Base-by-base conservation (phyloP, 23 tunicate genomes). In the Trididemnum miniatum region DNA sequence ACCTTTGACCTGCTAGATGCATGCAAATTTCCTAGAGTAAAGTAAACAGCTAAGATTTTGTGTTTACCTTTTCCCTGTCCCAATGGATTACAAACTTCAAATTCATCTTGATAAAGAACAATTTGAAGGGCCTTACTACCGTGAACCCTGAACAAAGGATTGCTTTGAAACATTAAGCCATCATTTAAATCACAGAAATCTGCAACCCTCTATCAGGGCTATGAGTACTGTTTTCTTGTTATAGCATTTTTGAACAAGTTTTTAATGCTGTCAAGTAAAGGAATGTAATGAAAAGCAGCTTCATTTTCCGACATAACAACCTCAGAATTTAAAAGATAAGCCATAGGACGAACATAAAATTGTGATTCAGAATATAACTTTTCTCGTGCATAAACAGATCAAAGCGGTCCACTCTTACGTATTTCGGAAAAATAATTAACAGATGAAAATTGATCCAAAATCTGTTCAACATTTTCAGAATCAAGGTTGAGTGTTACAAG, bases 21-120 rank as follows among this genome's bases (percentile, higher is more conserved):
- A 75, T 84, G 76, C 28, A 84, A 36, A 36, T 84, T 84, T 59
- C 82, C 88, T 1, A 84, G 31, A 20, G 88, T 75, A 36, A 73
- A 84, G 60, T 84, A 84, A 39, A 84, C 88, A 34, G 73, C 88
- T 1, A 84, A 39, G 24, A 84, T 57, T 63, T 84, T 84, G 49
- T 84, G 88, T 65, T 84, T 84, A 30, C 74, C 31, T 39, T 75
- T 80, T 25, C 63, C 84, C 36, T 62, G 52, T 1, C 84, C 84
- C 0, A 80, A 40, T 28, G 84, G 84, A 75, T 84, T 84, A 33
- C 50, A 78, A 2, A 84, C 69, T 35, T 84, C 88, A 75, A 84
- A 84, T 23, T 38, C 75, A 40, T 84, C 88, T 60, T 74, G 74
- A 34, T 84, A 84, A 35, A 84, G 35, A n/a, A 84, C 32, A 34